These are phyloP conservation scores for Orius laevigatus DNA, from an alignment of 1,140 invertebrate genomes.

Conservation along the genomic window DNA sequence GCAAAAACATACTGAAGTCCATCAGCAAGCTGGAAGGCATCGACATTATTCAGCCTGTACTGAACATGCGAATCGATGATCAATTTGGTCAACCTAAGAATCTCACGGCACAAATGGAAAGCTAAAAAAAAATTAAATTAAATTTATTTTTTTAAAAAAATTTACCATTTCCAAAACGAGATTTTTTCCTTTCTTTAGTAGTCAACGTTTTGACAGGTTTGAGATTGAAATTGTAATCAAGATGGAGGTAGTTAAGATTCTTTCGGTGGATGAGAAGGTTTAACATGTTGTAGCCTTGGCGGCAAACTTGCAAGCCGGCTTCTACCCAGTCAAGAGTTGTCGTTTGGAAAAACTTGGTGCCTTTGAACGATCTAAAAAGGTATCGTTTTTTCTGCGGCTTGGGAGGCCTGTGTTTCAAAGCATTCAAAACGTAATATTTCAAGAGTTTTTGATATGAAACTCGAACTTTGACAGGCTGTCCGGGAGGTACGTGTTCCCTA, in stretches of 20 bases:
- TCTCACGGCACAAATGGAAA: slow-evolving; percentile 98
- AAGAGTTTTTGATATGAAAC: slow-evolving; percentile 98
- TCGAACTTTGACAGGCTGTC: slow-evolving; percentile 95
- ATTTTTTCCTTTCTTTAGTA: slow-evolving; percentile 98
- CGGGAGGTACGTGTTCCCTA: slow-evolving; percentile 93
- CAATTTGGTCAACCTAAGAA: slow-evolving; percentile 89
- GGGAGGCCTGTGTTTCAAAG: slow-evolving; percentile 88
- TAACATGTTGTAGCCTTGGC: slow-evolving; percentile 99
- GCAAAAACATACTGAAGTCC: slow-evolving; percentile 99
- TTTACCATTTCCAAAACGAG: slow-evolving; percentile 92
- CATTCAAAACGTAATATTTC: slow-evolving; percentile 97
- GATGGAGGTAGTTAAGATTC: slow-evolving; percentile 97
- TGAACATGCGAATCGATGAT: slow-evolving; percentile 99
- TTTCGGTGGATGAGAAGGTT: slow-evolving; percentile 98
- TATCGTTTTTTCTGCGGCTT: slow-evolving; percentile 98
- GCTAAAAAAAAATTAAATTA: slow-evolving; percentile 36
- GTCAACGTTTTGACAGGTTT: slow-evolving; percentile 99
- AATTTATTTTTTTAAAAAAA: slow-evolving; percentile 10
- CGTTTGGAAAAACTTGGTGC: slow-evolving; percentile 99
- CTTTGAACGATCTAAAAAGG: slow-evolving; percentile 96
- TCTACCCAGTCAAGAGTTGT: slow-evolving; percentile 99
- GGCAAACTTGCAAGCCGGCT: slow-evolving; percentile 91
- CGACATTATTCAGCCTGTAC: slow-evolving; percentile 96
- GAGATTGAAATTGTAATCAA: slow-evolving; percentile 99
- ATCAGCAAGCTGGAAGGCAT: slow-evolving; percentile 96